Evolutionary conservation across 2,113 vertebrate species (phyloP).

Genomic region (Leptocoma aspasia): DNA sequence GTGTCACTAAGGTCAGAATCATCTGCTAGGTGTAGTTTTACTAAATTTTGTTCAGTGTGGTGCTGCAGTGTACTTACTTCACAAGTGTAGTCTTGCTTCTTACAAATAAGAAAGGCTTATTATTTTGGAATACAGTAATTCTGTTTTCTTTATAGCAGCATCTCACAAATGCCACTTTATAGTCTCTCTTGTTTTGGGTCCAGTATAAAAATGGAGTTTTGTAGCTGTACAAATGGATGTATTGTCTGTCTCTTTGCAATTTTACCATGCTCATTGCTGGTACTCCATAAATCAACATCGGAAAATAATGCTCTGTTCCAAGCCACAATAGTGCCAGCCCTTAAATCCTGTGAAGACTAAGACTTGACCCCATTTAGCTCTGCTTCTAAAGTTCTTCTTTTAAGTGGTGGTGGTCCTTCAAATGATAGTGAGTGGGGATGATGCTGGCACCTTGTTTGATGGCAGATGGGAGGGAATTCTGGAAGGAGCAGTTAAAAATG

Average conservation of each 20-base stretch:
- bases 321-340: not conserved
- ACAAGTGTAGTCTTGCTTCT: not conserved
- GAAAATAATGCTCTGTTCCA: not conserved
- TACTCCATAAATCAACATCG: not conserved
- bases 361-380: not conserved
- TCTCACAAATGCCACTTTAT: not conserved
- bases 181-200: not conserved
- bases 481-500: not conserved
- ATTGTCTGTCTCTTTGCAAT: not conserved
- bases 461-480: not conserved
- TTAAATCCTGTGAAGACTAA: not conserved
- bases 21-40: not conserved
- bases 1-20: not conserved
- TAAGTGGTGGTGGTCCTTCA: not conserved
- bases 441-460: not conserved
- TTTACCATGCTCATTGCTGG: not conserved
- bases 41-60: not conserved
- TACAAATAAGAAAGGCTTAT: not conserved
- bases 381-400: not conserved
- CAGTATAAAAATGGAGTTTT: not conserved
- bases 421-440: not conserved
- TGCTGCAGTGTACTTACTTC: not conserved
- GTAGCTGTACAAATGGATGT: not conserved
- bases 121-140: not conserved
- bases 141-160: not conserved